Evolutionary conservation across 2,797 vertebrate species (phyloP).

Genomic region (Pteronotus mesoamericanus): DNA sequence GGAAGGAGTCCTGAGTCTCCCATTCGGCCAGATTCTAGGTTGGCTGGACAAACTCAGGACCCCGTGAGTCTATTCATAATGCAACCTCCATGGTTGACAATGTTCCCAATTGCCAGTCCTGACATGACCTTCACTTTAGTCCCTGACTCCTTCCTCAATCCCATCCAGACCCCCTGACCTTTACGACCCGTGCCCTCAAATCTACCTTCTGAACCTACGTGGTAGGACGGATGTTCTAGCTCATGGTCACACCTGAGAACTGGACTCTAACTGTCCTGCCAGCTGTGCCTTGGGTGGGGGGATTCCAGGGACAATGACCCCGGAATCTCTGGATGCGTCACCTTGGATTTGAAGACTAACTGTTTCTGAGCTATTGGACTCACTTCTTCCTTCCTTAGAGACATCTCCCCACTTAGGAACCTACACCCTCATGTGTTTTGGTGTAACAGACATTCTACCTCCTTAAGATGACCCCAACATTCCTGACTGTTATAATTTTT

Average conservation of each 20-base stretch:
- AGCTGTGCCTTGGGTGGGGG: constrained; percentile 14
- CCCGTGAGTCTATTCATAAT: not conserved
- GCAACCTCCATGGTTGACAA: fast-evolving
- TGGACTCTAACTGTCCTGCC: not conserved
- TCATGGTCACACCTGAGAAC: not conserved
- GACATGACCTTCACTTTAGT: not conserved
- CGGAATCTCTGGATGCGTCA: constrained; percentile 1
- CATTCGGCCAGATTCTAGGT: not conserved
- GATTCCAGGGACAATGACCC: not conserved
- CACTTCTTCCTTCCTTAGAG: not conserved
- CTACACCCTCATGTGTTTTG: not conserved
- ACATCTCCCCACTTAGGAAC: not conserved
- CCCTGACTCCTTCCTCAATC: not conserved
- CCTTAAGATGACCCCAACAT: too few species aligned
- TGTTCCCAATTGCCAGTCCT: not conserved
- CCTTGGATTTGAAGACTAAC: not conserved
- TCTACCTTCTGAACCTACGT: not conserved
- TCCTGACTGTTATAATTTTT: too few species aligned
- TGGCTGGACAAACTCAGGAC: not conserved
- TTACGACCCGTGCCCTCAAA: not conserved
- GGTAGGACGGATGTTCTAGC: constrained; percentile 3
- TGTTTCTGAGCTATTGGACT: not conserved
- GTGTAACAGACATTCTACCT: not conserved
- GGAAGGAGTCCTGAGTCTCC: not conserved
- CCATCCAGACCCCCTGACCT: not conserved